Evolutionary conservation across 2,113 vertebrate species (phyloP), one percentile per base, ranked within the genome.

Genomic region (Notothenia rossii): DNA sequence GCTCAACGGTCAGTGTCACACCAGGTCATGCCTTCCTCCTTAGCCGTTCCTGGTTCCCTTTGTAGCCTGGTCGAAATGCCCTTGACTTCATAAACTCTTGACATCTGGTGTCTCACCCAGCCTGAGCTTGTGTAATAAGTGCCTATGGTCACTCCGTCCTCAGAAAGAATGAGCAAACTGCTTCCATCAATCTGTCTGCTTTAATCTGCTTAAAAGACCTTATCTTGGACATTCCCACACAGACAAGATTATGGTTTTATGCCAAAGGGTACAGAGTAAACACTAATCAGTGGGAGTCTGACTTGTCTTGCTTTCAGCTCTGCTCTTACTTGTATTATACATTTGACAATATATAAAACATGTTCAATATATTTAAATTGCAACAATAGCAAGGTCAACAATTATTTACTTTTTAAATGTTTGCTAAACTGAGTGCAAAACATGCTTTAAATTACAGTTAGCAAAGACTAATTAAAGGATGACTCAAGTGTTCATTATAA

Each of bases 131-230:
- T n/a, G 12, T 78, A 85, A 88, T 64, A 17, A 74, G 43, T 20
- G 45, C 68, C 46, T 81, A 29, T 62, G 73, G 80, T 85, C 72
- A 86, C 3, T 53, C 25, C 14, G 70, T 87, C 55, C 86, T 84
- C 46, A 64, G 54, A 83, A 81, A 79, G 68, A 89, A 84, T 79
- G 70, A 77, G 64, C 80, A 81, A 86, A 93, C 79, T 65, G 58
- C 81, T 63, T 76, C 70, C 73, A 88, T 87, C 78, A 88, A 63
- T 86, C 64, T 73, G 79, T 56, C 85, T 56, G 20, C 62, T 71
- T 81, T 81, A 83, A 81, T 85, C 78, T 79, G 71, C 54, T 59
- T 88, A 61, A 61, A 78, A 73, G 69, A 81, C 85, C 83, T 86
- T 89, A 74, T 75, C 51, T 75, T 66, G 25, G 71, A 81, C 72